phyloP scores from a whole-genome alignment of 2,113 vertebrate genomes.

The Dromiciops gliroides region DNA sequence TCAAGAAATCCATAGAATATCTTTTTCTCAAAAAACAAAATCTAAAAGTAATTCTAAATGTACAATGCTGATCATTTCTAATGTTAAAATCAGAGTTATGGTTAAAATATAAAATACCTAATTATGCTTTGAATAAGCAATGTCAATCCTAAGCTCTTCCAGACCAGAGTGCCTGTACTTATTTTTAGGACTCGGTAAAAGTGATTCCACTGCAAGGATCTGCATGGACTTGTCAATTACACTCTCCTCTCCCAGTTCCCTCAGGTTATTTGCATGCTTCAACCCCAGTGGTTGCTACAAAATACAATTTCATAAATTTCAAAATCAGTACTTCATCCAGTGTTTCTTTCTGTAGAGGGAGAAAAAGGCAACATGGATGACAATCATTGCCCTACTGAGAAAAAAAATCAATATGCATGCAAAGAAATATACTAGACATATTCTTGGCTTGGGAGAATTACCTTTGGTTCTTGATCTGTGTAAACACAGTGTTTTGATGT shows the following conservation, averaged over 20 bases:
- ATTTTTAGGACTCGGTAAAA: slow-evolving; percentile 56
- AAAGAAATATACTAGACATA: slow-evolving; percentile 48
- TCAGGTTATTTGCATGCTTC: slow-evolving; percentile 13
- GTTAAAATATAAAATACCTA: slow-evolving; percentile 14
- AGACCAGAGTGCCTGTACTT: slow-evolving; percentile 29
- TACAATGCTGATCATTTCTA: background rate
- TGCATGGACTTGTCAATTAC: slow-evolving; percentile 30
- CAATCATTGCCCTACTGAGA: slow-evolving; percentile 56
- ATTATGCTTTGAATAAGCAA: slow-evolving; percentile 47
- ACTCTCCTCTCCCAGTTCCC: slow-evolving; percentile 59
- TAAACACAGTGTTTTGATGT: slow-evolving; percentile 75
- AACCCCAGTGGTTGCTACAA: background rate
- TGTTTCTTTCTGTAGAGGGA: background rate
- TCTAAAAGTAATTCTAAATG: slow-evolving; percentile 9
- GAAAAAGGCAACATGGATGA: slow-evolving; percentile 17
- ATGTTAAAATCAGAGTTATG: slow-evolving; percentile 41
- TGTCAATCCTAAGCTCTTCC: slow-evolving; percentile 38
- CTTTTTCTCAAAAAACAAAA: slow-evolving; percentile 24
- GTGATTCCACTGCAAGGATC: slow-evolving; percentile 59
- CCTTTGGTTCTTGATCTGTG: slow-evolving; percentile 82
- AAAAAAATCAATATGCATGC: slow-evolving; percentile 62
- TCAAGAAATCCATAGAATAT: slow-evolving; percentile 22
- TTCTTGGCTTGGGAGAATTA: slow-evolving; percentile 79
- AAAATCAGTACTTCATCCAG: background rate
- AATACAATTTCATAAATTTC: background rate